Evolutionary conservation across 2,113 vertebrate genomes (phyloP).

Genomic region (Microcebus griseorufus): DNA sequence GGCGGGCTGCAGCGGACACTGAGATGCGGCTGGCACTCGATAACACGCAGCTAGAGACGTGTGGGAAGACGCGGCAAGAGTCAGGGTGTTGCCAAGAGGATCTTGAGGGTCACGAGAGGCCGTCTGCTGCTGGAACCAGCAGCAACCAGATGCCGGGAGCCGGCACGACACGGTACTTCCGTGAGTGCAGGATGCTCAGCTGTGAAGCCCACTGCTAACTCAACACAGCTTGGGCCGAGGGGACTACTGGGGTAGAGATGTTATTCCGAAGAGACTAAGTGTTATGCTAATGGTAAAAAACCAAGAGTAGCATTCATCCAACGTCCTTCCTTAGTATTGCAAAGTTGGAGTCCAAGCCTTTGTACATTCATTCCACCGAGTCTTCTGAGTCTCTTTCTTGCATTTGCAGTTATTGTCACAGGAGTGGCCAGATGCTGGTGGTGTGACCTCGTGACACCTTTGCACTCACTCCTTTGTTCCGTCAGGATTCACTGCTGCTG

Average conservation of each 20-base stretch:
- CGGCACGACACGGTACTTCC: too few relatives aligned
- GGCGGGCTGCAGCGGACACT: too few relatives aligned
- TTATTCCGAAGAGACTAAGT: not conserved
- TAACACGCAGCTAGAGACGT: too few relatives aligned
- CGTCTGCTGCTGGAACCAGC: too few relatives aligned
- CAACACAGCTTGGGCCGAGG: not conserved
- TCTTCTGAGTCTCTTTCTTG: not conserved
- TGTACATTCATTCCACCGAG: not conserved
- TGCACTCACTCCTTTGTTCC: not conserved
- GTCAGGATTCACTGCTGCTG: too few relatives aligned
- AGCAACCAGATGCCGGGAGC: not conserved
- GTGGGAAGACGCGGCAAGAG: not conserved
- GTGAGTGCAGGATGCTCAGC: not conserved
- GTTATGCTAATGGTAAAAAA: not conserved
- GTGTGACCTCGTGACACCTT: too few relatives aligned
- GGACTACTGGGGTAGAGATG: rapidly evolving
- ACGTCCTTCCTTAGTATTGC: not conserved
- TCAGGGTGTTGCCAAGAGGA: not conserved
- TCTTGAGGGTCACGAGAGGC: not conserved
- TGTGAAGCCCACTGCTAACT: not conserved
- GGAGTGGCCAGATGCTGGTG: too few relatives aligned
- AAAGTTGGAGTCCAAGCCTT: not conserved
- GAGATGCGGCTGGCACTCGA: too few relatives aligned
- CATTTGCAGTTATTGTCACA: not conserved
- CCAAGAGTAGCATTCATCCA: not conserved